Evolutionary conservation across 2,888 invertebrate genomes (phyloP), one percentile per base, ranked within the genome.

Genomic region (Mylabris sibirica): DNA sequence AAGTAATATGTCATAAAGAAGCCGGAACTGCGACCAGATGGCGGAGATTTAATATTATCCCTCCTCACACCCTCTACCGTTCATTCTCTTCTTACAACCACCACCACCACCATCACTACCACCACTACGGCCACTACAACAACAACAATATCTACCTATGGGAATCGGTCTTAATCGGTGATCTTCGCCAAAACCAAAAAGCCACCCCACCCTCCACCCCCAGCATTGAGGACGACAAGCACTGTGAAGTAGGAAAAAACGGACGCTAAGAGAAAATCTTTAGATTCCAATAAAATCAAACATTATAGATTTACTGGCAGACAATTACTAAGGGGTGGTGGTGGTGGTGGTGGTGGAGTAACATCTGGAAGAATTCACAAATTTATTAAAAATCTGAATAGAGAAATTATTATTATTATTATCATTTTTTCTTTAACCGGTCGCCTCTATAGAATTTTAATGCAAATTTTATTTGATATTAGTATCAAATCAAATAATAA

Each of bases 1-100:
- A 84, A 85, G 85, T 85, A 85, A 85, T 84, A 85, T 84, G 84
- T 84, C 84, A 84, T 84, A 83, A 84, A 83, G 81, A 81, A 81
- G 79, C 80, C 79, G 80, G 79, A 80, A 79, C 80, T 79, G 80
- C 77, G 78, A 79, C 83, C 85, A 85, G 84, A 83, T 85, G 85
- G 80, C 78, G 82, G 78, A 82, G 83, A 83, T 84, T 84, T 84
- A 84, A 84, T 84, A 84, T 84, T 80, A 77, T 79, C 78, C 78
- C 78, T 72, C 67, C 70, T 68, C 75, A 71, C 66, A 64, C 66
- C 49, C 38, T n/a, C 20, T 72, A 0, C 41, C 69, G 66, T 64
- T 35, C 61, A 63, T 71, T 66, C 66, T 66, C 68, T 63, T 60
- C 68, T 44, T 59, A 60, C 63, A 44, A 63, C 63, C 64, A 65